Evolutionary conservation across 2,797 vertebrate genomes (phyloP).

Genomic region (Harpagifer antarcticus): DNA sequence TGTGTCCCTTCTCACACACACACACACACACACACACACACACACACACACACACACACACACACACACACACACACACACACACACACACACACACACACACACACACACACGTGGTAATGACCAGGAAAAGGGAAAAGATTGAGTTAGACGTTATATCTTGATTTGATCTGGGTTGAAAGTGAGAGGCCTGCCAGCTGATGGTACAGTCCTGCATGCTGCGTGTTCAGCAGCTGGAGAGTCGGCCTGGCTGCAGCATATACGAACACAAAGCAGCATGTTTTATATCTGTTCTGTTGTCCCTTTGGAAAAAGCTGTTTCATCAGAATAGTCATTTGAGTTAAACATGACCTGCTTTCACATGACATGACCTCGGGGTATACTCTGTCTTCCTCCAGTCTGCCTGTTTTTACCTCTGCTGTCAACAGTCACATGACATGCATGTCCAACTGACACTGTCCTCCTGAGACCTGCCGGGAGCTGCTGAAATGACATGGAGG

Average conservation of each 20-base stretch:
- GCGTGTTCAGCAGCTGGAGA: not conserved
- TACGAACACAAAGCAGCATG: not conserved
- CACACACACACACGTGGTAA: too few relatives aligned
- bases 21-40: too few relatives aligned
- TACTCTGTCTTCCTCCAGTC: not conserved
- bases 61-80: too few relatives aligned
- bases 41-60: too few relatives aligned
- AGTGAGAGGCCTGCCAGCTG: not conserved
- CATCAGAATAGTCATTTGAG: not conserved
- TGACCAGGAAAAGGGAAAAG: too few relatives aligned
- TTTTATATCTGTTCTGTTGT: not conserved
- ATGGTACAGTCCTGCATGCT: not conserved
- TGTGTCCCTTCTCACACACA: too few relatives aligned
- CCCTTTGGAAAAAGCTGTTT: not conserved
- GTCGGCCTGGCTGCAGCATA: too few relatives aligned
- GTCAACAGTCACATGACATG: conserved; percentile 12
- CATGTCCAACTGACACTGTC: not conserved
- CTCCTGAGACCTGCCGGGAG: not conserved
- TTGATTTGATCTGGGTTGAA: not conserved
- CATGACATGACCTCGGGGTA: not conserved
- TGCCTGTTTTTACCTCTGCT: conserved; percentile 4
- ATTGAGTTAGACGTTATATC: not conserved
- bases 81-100: too few relatives aligned
- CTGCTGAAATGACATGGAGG: conserved; percentile 5
- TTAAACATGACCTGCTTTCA: conserved; percentile 2